These are phyloP conservation scores for Rosalia funebris DNA, from an alignment of 2,888 invertebrate genomes.

Conservation along the genomic window DNA sequence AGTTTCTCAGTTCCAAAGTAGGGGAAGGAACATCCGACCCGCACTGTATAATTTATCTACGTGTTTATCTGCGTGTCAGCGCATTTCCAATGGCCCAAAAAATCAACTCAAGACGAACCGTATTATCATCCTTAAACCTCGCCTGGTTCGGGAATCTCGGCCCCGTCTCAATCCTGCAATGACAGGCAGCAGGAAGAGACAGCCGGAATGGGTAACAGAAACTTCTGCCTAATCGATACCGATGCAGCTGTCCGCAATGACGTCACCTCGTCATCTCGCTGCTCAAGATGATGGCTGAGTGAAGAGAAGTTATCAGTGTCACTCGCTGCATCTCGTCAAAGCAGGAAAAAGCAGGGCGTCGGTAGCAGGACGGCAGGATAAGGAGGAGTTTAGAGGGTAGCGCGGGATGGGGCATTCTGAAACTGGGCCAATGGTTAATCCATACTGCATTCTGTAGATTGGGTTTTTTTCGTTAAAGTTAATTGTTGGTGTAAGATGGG, in stretches of 20 bases:
- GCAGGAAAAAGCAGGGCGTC: conserved; percentile 41
- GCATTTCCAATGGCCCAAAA: too few species aligned
- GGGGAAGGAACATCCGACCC: too few species aligned
- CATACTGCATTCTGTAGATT: conserved; percentile 17
- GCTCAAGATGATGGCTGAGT: conserved; percentile 43
- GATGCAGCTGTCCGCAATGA: conserved; percentile 64
- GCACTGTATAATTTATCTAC: too few species aligned
- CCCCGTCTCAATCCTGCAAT: conserved; percentile 9
- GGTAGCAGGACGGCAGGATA: conserved; percentile 45
- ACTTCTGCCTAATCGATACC: conserved; percentile 59
- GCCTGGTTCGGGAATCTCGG: not conserved
- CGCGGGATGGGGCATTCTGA: not conserved
- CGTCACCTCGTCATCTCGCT: conserved; percentile 58
- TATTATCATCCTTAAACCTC: too few species aligned
- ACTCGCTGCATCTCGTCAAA: conserved; percentile 46
- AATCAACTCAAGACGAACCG: too few species aligned
- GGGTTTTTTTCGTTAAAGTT: not conserved
- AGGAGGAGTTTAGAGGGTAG: conserved; percentile 29
- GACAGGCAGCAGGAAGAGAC: conserved; percentile 21
- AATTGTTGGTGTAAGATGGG: not conserved
- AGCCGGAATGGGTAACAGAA: conserved; percentile 4
- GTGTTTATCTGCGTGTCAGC: too few species aligned
- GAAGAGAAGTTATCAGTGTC: conserved; percentile 45
- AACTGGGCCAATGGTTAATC: conserved; percentile 35
- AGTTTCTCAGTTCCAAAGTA: too few species aligned